Percentiles rank a stretch among this genome's conserved stretches.
Conservation (phyloP, 2,797 vertebrate species). For the Oreochromis grahami region DNA sequence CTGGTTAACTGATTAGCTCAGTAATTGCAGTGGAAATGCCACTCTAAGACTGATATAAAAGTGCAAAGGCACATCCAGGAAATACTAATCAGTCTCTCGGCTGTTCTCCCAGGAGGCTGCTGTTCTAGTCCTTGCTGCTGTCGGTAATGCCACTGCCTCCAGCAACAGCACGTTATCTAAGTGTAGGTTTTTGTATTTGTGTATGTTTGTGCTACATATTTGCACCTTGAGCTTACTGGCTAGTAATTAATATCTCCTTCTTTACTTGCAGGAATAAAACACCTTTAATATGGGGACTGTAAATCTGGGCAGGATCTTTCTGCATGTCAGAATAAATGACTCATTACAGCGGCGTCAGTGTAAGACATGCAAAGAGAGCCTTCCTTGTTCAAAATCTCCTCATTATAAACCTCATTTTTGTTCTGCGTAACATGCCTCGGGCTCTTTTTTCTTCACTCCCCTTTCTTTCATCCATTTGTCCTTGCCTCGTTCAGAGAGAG, state of each 20-base stretch:
- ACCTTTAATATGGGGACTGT: slow-evolving; percentile 2
- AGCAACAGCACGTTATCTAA: slow-evolving; percentile 14
- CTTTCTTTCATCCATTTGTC: slow-evolving; percentile 33
- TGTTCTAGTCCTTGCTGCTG: neutral
- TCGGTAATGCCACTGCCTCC: slow-evolving; percentile 23
- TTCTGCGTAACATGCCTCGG: slow-evolving; percentile 28
- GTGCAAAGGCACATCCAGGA: slow-evolving; percentile 53
- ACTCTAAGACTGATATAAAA: slow-evolving; percentile 48
- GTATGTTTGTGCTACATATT: neutral
- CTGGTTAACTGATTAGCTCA: slow-evolving; percentile 57
- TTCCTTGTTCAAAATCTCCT: slow-evolving; percentile 15
- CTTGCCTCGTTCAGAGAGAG: slow-evolving; percentile 27
- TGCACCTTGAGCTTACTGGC: neutral
- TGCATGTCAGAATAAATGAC: slow-evolving; percentile 30
- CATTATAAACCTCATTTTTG: slow-evolving; percentile 39
- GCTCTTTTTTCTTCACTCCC: neutral
- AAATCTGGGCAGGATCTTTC: neutral
- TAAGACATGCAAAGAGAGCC: slow-evolving; percentile 2
- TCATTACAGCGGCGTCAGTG: slow-evolving; percentile 7
- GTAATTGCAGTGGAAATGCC: slow-evolving; percentile 56
- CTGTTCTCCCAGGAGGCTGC: slow-evolving; percentile 28
- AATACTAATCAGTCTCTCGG: slow-evolving; percentile 63
- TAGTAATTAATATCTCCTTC: slow-evolving; percentile 14
- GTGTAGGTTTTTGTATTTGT: neutral
- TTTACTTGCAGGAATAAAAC: slow-evolving; percentile 17